phyloP scores from a whole-genome alignment of 2,113 vertebrate species.

The Aplodontia rufa region DNA sequence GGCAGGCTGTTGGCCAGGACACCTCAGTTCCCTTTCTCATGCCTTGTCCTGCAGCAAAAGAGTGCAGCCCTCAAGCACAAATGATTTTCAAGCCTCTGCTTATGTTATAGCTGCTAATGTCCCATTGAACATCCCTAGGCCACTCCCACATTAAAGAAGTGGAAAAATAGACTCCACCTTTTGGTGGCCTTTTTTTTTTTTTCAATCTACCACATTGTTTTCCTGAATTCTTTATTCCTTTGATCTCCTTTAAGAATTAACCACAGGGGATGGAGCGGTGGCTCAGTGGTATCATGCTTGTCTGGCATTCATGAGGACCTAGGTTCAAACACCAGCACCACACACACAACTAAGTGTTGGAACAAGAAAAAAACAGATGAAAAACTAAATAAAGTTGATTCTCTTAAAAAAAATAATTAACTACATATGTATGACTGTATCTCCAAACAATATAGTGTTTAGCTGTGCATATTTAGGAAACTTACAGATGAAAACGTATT shows the following conservation, averaged over 20 bases:
- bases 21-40: neutral
- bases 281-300: no score
- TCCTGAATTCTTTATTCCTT: neutral
- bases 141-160: neutral
- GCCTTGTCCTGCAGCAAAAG: neutral
- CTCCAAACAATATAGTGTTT: neutral
- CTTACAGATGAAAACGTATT: neutral
- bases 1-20: neutral
- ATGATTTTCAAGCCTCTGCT: neutral
- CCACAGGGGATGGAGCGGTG: no score
- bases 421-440: neutral
- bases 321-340: no score
- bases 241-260: neutral
- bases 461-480: neutral
- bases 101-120: neutral
- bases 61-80: neutral
- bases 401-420: no score
- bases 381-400: no score
- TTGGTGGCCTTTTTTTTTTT: neutral
- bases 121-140: accelerated
- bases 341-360: no score
- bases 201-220: neutral
- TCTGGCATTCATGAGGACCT: no score
- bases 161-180: neutral
- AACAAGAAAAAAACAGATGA: no score